phyloP scores from a whole-genome alignment of 2,888 invertebrate genomes.

The Macroteleia sp. region DNA sequence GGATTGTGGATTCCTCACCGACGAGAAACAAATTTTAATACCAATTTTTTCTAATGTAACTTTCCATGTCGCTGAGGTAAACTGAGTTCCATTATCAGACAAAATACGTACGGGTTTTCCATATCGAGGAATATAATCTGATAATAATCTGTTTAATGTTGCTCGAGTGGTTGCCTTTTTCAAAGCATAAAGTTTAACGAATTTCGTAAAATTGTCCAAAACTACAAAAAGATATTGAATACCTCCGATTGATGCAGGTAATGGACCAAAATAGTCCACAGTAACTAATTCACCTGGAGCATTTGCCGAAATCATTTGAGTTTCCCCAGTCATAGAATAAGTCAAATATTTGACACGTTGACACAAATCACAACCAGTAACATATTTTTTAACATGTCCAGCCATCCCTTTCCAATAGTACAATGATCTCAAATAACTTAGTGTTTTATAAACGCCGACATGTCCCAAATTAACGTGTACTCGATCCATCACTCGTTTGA shows the following conservation, averaged over 20 bases:
- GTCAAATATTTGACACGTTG: slow-evolving; percentile 19
- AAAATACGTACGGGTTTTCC: slow-evolving; percentile 10
- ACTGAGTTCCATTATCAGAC: slow-evolving; percentile 29
- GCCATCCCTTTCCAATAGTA: slow-evolving; percentile 20
- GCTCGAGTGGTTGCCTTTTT: slow-evolving; percentile 35
- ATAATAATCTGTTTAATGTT: slow-evolving; percentile 15
- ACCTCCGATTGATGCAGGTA: slow-evolving; percentile 16
- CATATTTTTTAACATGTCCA: slow-evolving; percentile 4
- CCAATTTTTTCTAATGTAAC: not conserved
- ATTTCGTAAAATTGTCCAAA: slow-evolving; percentile 29
- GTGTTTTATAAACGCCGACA: slow-evolving; percentile 21
- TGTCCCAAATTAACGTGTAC: slow-evolving; percentile 22
- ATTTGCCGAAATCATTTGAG: not conserved
- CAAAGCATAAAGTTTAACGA: slow-evolving; percentile 41
- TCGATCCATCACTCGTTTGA: not conserved
- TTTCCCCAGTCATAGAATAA: slow-evolving; percentile 11
- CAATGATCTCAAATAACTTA: not conserved
- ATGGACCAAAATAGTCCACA: slow-evolving; percentile 42
- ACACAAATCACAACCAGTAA: slow-evolving; percentile 21
- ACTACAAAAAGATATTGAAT: slow-evolving; percentile 47
- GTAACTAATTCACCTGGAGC: slow-evolving; percentile 20
- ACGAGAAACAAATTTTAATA: slow-evolving; percentile 9
- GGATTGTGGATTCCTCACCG: slow-evolving; percentile 24
- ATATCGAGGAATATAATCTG: slow-evolving; percentile 2
- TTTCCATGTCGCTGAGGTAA: slow-evolving; percentile 16